A percentile compares a stretch with the other conserved stretches of the same genome.
Evolutionary conservation across 1,140 invertebrate genomes (phyloP).

Genomic region (Drepana arcuata): DNA sequence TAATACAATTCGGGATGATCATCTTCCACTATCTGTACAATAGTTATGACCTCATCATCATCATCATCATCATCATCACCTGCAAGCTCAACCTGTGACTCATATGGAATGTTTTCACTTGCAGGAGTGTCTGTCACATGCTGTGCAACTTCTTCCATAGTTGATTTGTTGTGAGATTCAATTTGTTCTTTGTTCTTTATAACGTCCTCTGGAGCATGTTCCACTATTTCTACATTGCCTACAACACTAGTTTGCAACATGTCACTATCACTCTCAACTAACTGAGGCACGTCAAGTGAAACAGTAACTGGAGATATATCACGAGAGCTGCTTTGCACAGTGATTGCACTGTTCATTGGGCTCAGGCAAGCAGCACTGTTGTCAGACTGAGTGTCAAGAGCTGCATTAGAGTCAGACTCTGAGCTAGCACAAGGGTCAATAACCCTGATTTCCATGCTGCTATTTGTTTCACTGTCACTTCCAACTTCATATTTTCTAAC

Average conservation of each 20-base stretch:
- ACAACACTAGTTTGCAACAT: no score
- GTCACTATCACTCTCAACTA: constrained; percentile 1
- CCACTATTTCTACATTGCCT: constrained; percentile 2
- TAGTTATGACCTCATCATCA: constrained; percentile 66
- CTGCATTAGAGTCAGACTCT: constrained; percentile 65
- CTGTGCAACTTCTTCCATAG: not conserved
- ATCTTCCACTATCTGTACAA: constrained; percentile 68
- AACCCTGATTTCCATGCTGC: constrained; percentile 60
- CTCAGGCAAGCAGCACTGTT: constrained; percentile 37
- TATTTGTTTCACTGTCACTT: constrained; percentile 67
- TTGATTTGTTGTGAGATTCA: not conserved
- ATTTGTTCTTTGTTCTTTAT: no score
- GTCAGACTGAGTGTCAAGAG: constrained; percentile 44
- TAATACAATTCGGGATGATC: constrained; percentile 59
- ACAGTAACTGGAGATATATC: constrained; percentile 29
- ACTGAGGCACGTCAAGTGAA: constrained; percentile 2
- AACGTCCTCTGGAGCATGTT: no score
- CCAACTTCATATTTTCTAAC: constrained; percentile 52
- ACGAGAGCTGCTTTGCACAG: constrained; percentile 23
- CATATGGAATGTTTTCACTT: constrained; percentile 26
- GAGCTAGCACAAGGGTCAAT: constrained; percentile 64
- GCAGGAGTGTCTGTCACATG: no score
- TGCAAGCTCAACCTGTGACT: constrained; percentile 31
- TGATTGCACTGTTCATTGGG: constrained; percentile 27
- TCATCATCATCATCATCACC: constrained; percentile 39